phyloP scores from a whole-genome alignment of 1,140 invertebrate species.

The Mycetomoellerius zeteki region DNA sequence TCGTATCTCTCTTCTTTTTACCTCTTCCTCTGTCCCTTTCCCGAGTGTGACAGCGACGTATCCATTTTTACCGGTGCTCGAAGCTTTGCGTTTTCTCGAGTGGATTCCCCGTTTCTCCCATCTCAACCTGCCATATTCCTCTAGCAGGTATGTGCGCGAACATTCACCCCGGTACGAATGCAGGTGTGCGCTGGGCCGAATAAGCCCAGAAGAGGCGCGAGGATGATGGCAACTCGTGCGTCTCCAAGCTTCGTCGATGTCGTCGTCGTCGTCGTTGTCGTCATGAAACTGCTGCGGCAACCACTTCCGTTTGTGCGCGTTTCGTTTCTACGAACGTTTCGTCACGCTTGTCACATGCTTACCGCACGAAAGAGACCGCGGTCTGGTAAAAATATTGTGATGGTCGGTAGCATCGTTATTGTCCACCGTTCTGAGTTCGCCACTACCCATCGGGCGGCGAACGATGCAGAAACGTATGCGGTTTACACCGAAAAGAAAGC shows the following conservation, averaged over 20 bases:
- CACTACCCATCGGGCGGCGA: constrained; percentile 3
- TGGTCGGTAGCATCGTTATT: constrained; percentile 46
- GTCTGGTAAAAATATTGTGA: constrained; percentile 54
- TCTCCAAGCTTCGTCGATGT: constrained; percentile 48
- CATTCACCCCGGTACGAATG: constrained; percentile 65
- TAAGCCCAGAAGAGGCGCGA: constrained; percentile 53
- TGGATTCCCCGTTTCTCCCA: constrained; percentile 53
- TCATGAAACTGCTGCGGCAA: constrained; percentile 42
- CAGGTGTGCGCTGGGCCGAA: constrained; percentile 63
- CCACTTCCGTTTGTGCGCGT: constrained; percentile 41
- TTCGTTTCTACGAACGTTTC: constrained; percentile 65
- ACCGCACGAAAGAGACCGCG: constrained; percentile 50
- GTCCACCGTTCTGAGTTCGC: constrained; percentile 18
- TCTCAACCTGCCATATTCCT: constrained; percentile 52
- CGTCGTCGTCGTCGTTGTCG: constrained; percentile 34
- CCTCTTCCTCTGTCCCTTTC: background rate
- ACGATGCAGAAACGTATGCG: background rate
- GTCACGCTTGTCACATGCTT: constrained; percentile 66
- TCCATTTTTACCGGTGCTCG: constrained; percentile 68
- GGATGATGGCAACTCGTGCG: constrained; percentile 64
- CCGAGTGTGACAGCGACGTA: constrained; percentile 39
- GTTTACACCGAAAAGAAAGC: background rate
- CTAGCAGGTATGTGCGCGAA: constrained; percentile 57
- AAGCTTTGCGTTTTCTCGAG: constrained; percentile 68
- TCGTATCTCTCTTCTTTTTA: background rate